Percentiles rank a stretch among this genome's conserved stretches.
Conservation (phyloP, 30 jellyfish, hydroid and myxozoan genomes). For the Pseudorhiza aurosa region DNA sequence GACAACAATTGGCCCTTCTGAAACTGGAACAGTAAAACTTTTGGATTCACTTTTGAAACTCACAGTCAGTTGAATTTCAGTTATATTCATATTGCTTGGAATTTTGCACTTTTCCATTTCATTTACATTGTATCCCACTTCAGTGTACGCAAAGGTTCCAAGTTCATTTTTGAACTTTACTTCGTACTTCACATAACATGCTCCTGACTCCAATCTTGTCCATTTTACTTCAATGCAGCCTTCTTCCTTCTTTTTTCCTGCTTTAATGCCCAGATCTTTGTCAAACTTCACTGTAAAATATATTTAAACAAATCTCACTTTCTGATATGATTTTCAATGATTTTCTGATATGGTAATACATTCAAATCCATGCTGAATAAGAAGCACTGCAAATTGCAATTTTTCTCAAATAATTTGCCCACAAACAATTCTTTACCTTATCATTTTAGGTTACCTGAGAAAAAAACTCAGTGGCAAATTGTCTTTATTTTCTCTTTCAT, state of each 20-base stretch:
- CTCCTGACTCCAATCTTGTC: constrained; percentile 22
- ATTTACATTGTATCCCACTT: neutral
- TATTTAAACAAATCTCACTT: neutral
- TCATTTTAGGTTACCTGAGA: too few species aligned
- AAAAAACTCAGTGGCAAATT: too few species aligned
- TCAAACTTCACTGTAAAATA: constrained; percentile 6
- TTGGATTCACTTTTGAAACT: constrained; percentile 22
- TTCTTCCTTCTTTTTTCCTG: neutral
- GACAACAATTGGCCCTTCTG: constrained; percentile 8
- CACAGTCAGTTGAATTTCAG: constrained; percentile 8
- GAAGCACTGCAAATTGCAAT: too few species aligned
- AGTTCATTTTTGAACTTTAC: neutral
- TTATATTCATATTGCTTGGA: constrained; percentile 4
- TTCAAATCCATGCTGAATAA: too few species aligned
- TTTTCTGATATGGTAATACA: too few species aligned
- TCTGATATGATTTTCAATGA: too few species aligned
- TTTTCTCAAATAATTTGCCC: too few species aligned
- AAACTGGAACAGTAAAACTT: constrained; percentile 1
- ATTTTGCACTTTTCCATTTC: constrained; percentile 1
- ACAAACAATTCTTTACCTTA: too few species aligned
- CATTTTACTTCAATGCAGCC: constrained; percentile 26
- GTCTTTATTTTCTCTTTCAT: too few species aligned
- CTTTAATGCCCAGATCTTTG: neutral
- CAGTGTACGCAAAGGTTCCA: neutral
- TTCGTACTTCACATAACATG: constrained; percentile 24